Evolutionary conservation across 2,113 vertebrate species (phyloP).

Genomic region (Egretta garzetta): DNA sequence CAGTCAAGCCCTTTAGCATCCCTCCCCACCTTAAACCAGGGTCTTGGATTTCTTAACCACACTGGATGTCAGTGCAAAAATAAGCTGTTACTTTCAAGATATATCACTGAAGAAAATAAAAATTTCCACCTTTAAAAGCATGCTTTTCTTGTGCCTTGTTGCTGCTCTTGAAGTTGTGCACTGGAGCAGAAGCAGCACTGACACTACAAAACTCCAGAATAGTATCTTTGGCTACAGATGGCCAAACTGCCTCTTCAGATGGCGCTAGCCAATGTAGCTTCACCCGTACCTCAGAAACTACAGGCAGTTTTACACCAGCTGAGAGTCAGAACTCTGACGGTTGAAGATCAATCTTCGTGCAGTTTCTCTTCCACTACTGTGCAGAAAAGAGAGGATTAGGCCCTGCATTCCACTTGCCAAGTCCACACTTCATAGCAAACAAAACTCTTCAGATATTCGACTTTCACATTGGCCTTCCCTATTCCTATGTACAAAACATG

Average conservation of each 20-base stretch:
- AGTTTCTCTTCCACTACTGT: background rate
- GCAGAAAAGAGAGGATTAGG: background rate
- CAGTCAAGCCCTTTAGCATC: background rate
- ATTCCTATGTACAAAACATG: background rate
- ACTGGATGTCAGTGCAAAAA: background rate
- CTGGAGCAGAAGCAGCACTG: background rate
- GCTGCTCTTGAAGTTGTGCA: background rate
- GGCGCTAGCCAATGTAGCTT: fast-evolving
- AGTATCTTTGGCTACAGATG: background rate
- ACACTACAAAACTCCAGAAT: fast-evolving
- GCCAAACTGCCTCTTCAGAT: background rate
- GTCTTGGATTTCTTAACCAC: background rate
- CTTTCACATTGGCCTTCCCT: background rate
- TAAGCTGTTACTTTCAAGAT: background rate
- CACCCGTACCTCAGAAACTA: background rate
- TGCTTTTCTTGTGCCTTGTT: background rate
- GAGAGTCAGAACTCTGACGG: background rate
- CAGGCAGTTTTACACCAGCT: background rate
- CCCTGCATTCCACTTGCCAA: background rate
- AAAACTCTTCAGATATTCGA: background rate
- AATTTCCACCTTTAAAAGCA: fast-evolving
- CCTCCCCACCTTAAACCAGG: too few relatives aligned
- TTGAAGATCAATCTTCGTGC: background rate
- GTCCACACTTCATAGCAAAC: background rate
- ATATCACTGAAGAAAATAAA: too few relatives aligned